A percentile compares a stretch with the other conserved stretches of the same genome.
These are phyloP conservation scores for Siphamia tubifer DNA, from an alignment of 2,113 vertebrate genomes.

Conservation along the genomic window DNA sequence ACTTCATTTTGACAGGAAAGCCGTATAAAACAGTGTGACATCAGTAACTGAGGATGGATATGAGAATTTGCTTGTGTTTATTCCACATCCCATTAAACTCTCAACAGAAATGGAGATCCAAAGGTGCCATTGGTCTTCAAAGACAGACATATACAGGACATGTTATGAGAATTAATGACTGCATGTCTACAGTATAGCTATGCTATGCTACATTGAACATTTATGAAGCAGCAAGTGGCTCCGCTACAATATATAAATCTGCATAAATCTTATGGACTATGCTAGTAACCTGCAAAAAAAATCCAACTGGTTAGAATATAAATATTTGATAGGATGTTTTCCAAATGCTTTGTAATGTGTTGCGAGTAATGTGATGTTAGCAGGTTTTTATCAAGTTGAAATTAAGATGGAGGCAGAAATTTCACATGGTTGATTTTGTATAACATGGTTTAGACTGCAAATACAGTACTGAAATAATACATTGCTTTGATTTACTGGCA, in stretches of 20 bases:
- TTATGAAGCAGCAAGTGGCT: neutral
- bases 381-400: neutral
- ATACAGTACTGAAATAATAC: too few species aligned
- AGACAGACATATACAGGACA: too few species aligned
- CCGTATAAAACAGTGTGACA: neutral
- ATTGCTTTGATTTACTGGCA: too few species aligned
- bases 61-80: neutral
- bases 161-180: too few species aligned
- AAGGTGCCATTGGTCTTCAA: neutral
- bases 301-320: neutral
- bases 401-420: neutral
- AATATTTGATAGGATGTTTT: conserved; percentile 25
- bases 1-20: conserved; percentile 9
- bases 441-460: too few species aligned
- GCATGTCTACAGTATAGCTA: too few species aligned
- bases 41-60: neutral
- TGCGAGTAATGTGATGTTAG: neutral
- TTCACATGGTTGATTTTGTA: neutral
- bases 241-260: neutral
- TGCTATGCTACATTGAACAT: neutral
- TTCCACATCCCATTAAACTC: neutral
- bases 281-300: neutral
- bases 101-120: neutral
- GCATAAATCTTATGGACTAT: neutral
- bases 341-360: neutral